Conservation (phyloP, 1,140 invertebrate genomes). For the Camponotus pennsylvanicus region DNA sequence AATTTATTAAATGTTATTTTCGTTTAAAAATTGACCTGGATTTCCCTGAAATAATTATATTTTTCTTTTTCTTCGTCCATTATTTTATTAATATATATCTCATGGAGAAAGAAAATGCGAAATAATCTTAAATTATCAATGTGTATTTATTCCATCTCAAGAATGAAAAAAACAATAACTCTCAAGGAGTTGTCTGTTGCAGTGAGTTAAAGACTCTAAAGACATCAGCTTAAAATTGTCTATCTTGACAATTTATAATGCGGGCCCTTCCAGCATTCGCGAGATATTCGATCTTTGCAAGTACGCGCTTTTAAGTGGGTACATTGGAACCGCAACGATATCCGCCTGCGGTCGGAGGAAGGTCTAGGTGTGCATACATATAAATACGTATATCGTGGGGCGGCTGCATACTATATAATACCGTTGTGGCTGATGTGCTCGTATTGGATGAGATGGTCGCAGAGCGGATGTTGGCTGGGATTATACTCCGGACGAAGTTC, state of each 20-base stretch:
- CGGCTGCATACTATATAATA: slow-evolving; percentile 70
- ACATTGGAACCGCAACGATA: slow-evolving; percentile 49
- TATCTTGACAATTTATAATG: slow-evolving; percentile 30
- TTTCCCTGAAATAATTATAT: not conserved
- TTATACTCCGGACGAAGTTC: slow-evolving; percentile 86
- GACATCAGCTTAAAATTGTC: not conserved
- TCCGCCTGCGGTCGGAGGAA: slow-evolving; percentile 28
- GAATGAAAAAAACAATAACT: not conserved
- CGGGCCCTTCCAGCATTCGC: not conserved
- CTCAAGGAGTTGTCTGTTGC: not conserved
- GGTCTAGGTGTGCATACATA: slow-evolving; percentile 39
- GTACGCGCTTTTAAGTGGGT: slow-evolving; percentile 41
- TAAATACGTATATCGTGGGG: slow-evolving; percentile 30
- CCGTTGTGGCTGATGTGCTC: slow-evolving; percentile 84
- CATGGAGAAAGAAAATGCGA: not conserved
- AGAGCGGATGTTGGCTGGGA: slow-evolving; percentile 84
- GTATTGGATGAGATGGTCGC: slow-evolving; percentile 86
- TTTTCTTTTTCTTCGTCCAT: not conserved
- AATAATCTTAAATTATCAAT: not conserved
- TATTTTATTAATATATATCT: not conserved
- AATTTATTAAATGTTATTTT: not conserved
- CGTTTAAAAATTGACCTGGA: not conserved
- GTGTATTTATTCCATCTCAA: not conserved
- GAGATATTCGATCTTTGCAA: slow-evolving; percentile 43
- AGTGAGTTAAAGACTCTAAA: slow-evolving; percentile 3